These are phyloP conservation scores for Epizoanthus stellaris DNA, from an alignment of 92 coral and sea anemone genomes.

Conservation along the genomic window DNA sequence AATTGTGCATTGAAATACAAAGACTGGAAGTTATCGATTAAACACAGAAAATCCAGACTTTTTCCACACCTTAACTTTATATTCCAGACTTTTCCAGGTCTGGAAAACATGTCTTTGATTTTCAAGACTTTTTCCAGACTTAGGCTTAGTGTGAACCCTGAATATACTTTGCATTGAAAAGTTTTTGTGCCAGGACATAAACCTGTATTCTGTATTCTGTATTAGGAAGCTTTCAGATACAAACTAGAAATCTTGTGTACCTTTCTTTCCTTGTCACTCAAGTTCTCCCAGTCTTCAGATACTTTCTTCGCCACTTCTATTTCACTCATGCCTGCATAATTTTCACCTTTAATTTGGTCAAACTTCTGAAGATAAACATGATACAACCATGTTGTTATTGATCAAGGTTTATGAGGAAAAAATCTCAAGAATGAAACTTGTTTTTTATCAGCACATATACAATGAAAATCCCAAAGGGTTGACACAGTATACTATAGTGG, in stretches of 20 bases:
- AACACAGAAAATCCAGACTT: too few species aligned
- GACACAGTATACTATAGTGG: neutral
- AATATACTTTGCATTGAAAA: too few species aligned
- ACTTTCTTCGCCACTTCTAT: slow-evolving; percentile 31
- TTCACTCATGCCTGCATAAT: neutral
- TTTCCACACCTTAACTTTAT: too few species aligned
- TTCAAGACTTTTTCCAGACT: too few species aligned
- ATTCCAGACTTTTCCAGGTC: too few species aligned
- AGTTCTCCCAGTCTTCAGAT: slow-evolving; percentile 29
- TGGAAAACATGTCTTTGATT: too few species aligned
- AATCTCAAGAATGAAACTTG: neutral
- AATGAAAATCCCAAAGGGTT: too few species aligned
- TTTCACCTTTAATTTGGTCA: neutral
- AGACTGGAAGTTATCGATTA: too few species aligned
- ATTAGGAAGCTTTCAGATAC: too few species aligned
- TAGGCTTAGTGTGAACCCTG: too few species aligned
- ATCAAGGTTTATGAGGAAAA: too few species aligned
- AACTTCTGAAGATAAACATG: slow-evolving; percentile 2
- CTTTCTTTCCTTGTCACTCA: slow-evolving; percentile 18
- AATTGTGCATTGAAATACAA: too few species aligned
- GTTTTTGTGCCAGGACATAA: neutral
- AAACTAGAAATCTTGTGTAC: neutral
- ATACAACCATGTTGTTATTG: neutral
- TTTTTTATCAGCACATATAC: neutral
- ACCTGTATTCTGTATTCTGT: neutral